These are phyloP conservation scores for Oreortyx pictus DNA, from an alignment of 2,797 vertebrate genomes.

Conservation along the genomic window DNA sequence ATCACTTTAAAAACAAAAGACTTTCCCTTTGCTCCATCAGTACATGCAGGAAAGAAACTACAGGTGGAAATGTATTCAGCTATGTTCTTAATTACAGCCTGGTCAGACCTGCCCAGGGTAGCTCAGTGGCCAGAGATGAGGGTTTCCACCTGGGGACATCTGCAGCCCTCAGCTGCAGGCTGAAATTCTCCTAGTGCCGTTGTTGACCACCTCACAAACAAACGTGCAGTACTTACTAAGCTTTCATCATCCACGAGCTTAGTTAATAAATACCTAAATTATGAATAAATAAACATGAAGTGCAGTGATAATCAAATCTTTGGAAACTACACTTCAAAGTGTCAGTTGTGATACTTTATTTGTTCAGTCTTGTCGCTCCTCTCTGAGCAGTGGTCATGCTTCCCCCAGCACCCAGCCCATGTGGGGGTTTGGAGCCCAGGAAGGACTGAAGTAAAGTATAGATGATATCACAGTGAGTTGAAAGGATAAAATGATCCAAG, in stretches of 20 bases:
- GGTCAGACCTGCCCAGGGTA: background rate
- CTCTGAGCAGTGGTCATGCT: accelerated
- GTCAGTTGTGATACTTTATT: background rate
- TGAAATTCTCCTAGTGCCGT: background rate
- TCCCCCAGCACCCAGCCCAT: background rate
- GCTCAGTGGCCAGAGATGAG: background rate
- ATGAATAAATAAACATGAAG: conserved; percentile 23
- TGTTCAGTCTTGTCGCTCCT: background rate
- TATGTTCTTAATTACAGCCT: background rate
- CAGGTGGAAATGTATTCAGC: background rate
- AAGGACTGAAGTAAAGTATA: background rate
- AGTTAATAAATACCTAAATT: conserved; percentile 45
- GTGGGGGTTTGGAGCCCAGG: background rate
- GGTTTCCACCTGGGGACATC: background rate
- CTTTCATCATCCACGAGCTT: background rate
- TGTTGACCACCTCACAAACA: background rate
- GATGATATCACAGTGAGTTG: background rate
- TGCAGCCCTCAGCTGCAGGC: background rate
- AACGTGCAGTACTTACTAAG: background rate
- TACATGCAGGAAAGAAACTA: background rate
- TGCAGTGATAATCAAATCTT: background rate
- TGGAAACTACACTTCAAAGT: background rate
- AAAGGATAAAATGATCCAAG: background rate
- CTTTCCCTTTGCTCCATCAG: background rate
- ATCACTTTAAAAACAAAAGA: background rate